phyloP scores from a whole-genome alignment of 2,113 vertebrate species.

The Chionodraco myersi region DNA sequence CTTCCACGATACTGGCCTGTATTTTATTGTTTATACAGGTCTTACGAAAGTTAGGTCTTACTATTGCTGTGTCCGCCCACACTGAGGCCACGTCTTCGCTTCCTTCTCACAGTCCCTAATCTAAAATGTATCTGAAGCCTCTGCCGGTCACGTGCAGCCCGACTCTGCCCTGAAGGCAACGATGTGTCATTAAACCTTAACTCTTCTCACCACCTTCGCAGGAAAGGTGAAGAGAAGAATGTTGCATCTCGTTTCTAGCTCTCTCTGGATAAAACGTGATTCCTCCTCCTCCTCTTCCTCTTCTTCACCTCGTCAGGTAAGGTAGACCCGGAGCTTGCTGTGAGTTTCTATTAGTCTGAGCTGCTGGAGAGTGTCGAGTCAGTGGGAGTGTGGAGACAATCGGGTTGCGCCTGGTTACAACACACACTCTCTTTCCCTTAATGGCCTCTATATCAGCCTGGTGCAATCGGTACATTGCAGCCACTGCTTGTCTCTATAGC shows the following conservation, averaged over 20 bases:
- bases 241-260: constrained; percentile 11
- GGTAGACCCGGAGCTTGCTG: constrained; percentile 33
- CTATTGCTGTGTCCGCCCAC: constrained; percentile 25
- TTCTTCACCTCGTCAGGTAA: constrained; percentile 18
- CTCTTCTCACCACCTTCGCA: constrained; percentile 32
- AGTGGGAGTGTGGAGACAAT: constrained; percentile 44
- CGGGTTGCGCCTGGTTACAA: constrained; percentile 57
- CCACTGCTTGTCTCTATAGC: constrained; percentile 44
- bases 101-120: constrained; percentile 19
- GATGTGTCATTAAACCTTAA: constrained; percentile 59
- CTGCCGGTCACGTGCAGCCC: constrained; percentile 21
- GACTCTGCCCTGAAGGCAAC: constrained; percentile 37
- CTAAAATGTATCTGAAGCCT: constrained; percentile 38
- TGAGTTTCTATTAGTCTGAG: constrained; percentile 47
- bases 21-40: too few species aligned
- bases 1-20: too few species aligned
- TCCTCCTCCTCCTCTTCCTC: constrained; percentile 19
- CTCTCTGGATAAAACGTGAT: constrained; percentile 14
- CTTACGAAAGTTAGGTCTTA: constrained; percentile 5
- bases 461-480: constrained; percentile 50
- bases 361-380: constrained; percentile 38
- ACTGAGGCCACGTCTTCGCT: not conserved
- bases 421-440: constrained; percentile 53
- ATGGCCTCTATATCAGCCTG: constrained; percentile 67
- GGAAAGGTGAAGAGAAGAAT: constrained; percentile 39